Evolutionary conservation across 2,113 vertebrate species (phyloP), one percentile per base, ranked within the genome.

Genomic region (Lynx canadensis): DNA sequence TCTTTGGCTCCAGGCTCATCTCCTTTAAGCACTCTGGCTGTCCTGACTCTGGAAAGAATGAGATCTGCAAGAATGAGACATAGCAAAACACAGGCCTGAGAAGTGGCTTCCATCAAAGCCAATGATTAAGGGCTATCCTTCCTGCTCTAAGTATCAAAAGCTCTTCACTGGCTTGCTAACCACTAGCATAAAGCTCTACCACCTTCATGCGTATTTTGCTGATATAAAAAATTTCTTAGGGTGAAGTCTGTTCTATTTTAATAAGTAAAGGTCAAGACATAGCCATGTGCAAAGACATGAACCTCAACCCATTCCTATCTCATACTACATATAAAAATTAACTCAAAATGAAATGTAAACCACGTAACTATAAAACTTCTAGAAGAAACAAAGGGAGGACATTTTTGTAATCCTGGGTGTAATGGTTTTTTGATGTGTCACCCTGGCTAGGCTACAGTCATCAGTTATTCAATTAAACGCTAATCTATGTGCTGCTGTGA

Each of bases 21-120:
- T 99, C 99, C 89, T 98, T 98, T 95, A 98, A 98, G 15, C 98
- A 98, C 73, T 99, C 99, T 88, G 98, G 71, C 27, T 98, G 99
- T 92, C 98, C 99, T 50, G 99, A 98, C 63, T 99, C 98, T 52
- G 98, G 98, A 86, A 98, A 97, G 91, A 98, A 99, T 95, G 98
- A 91, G 63, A 98, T 98, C 99, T 99, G 98, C 78, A 98, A 97
- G 5, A 68, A 98, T 41, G 84, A 84, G 63, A 48, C 63, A 90
- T 13, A 86, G 71, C 3, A 41, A 95, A 82, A 97, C 89, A 84
- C 10, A 86, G 38, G 19, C 33, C 65, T 95, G 83, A 81, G 79
- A 91, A 95, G 50, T 31, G 57, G 74, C 55, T 93, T 97, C 68
- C 50, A 41, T 52, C 38, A 95, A 33, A 94, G 60, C 19, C 66